Evolutionary conservation across 2,113 vertebrate genomes (phyloP).

Genomic region (Dipodomys stephensi): DNA sequence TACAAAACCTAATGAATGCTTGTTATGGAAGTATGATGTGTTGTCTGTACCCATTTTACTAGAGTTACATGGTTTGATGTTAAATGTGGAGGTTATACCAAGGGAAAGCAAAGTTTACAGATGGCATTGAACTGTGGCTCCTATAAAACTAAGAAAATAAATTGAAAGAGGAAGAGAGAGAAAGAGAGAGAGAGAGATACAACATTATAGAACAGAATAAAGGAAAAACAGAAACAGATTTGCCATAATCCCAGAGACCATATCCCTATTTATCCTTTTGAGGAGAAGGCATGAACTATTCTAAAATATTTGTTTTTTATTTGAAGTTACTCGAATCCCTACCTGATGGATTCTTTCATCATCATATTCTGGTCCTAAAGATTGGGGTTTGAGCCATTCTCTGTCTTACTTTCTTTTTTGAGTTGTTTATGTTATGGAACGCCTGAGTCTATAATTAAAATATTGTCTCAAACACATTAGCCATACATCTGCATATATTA

Average conservation of each 20-base stretch:
- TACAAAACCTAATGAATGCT: neutral
- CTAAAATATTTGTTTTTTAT: conserved; percentile 62
- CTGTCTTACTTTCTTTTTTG: conserved; percentile 46
- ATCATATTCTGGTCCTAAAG: conserved; percentile 18
- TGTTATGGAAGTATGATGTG: neutral
- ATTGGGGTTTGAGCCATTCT: conserved; percentile 48
- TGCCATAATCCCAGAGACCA: neutral
- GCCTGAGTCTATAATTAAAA: conserved; percentile 73
- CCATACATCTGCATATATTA: conserved; percentile 46
- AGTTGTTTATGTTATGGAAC: conserved; percentile 64
- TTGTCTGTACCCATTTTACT: neutral
- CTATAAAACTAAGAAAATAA: neutral
- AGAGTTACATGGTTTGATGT: neutral
- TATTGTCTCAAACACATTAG: conserved; percentile 74
- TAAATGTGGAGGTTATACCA: neutral
- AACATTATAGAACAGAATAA: neutral
- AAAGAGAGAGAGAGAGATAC: neutral
- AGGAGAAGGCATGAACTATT: neutral
- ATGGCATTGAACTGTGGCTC: neutral
- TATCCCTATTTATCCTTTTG: neutral
- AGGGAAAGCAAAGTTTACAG: neutral
- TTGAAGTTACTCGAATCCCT: conserved; percentile 44
- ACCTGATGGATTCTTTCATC: conserved; percentile 56
- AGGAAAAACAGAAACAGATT: neutral
- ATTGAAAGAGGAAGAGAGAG: neutral